Evolutionary conservation across 2,888 invertebrate genomes (phyloP).

Genomic region (Tenthredo mesomela): DNA sequence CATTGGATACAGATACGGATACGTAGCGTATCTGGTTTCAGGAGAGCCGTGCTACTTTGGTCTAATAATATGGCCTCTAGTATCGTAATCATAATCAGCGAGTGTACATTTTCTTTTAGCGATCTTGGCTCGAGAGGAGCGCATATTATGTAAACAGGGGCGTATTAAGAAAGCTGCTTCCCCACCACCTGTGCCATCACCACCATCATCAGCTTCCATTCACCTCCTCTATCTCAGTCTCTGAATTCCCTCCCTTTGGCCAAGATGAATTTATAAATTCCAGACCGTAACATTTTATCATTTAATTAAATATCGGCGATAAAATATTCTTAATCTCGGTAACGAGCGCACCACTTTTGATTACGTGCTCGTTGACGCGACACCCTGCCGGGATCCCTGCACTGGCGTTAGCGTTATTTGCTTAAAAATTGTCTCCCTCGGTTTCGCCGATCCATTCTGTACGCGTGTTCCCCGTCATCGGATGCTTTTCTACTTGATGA

Average conservation of each 20-base stretch:
- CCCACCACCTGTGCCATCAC: constrained; percentile 47
- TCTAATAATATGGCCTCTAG: constrained; percentile 60
- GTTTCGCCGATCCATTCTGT: constrained; percentile 35
- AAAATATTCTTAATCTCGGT: constrained; percentile 68
- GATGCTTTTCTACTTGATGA: constrained; percentile 46
- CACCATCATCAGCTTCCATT: constrained; percentile 34
- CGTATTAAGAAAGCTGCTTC: constrained; percentile 53
- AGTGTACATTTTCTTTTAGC: constrained; percentile 60
- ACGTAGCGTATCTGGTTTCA: constrained; percentile 23
- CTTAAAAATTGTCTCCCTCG: constrained; percentile 40
- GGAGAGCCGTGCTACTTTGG: constrained; percentile 30
- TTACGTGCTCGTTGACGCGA: constrained; percentile 51
- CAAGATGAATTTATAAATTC: constrained; percentile 65
- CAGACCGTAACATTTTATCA: constrained; percentile 64
- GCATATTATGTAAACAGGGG: constrained; percentile 58
- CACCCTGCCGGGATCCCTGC: constrained; percentile 1
- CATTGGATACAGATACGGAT: constrained; percentile 45
- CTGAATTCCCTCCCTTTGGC: constrained; percentile 20
- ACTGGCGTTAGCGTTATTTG: constrained; percentile 3
- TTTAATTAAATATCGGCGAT: constrained; percentile 72
- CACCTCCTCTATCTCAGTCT: not conserved
- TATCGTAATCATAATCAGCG: constrained; percentile 63
- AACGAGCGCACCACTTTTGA: constrained; percentile 63
- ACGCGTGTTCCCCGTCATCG: constrained; percentile 38
- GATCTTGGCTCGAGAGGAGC: constrained; percentile 52